Conservation (phyloP, 1,140 invertebrate species). For the Parasteatoda tepidariorum region DNA sequence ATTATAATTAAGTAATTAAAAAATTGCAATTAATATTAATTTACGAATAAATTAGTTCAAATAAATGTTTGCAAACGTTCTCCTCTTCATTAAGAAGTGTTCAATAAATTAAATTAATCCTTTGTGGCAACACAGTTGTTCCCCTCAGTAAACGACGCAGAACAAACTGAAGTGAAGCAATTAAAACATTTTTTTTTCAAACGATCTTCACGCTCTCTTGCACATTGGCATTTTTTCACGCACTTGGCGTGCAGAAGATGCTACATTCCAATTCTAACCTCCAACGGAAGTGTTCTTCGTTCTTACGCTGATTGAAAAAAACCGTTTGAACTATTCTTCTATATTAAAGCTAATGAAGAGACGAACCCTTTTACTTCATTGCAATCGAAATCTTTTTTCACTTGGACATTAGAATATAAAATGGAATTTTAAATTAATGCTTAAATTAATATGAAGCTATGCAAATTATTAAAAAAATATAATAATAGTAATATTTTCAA, state of each 20-base stretch:
- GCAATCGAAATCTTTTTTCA: too few relatives aligned
- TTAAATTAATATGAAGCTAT: too few relatives aligned
- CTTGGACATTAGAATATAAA: too few relatives aligned
- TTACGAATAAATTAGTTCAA: constrained; percentile 20
- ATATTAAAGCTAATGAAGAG: too few relatives aligned
- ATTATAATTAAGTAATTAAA: too few relatives aligned
- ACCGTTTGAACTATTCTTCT: too few relatives aligned
- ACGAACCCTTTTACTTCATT: too few relatives aligned
- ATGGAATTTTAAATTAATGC: too few relatives aligned
- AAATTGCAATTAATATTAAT: too few relatives aligned
- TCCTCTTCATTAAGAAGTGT: constrained; percentile 50
- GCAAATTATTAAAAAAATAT: too few relatives aligned
- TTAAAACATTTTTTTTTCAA: constrained; percentile 40
- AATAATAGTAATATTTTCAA: too few relatives aligned
- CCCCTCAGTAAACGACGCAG: background rate
- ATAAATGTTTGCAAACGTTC: constrained; percentile 35
- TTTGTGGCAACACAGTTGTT: constrained; percentile 13
- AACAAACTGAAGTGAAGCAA: constrained; percentile 32
- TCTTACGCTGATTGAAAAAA: too few relatives aligned
- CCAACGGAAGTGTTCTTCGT: constrained; percentile 31
- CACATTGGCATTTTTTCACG: constrained; percentile 39
- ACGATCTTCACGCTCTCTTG: constrained; percentile 15
- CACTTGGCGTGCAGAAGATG: constrained; percentile 3
- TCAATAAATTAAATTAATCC: constrained; percentile 50
- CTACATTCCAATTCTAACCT: background rate